phyloP scores from a whole-genome alignment of 2,888 invertebrate genomes.

The Phrixothrix hirtus region DNA sequence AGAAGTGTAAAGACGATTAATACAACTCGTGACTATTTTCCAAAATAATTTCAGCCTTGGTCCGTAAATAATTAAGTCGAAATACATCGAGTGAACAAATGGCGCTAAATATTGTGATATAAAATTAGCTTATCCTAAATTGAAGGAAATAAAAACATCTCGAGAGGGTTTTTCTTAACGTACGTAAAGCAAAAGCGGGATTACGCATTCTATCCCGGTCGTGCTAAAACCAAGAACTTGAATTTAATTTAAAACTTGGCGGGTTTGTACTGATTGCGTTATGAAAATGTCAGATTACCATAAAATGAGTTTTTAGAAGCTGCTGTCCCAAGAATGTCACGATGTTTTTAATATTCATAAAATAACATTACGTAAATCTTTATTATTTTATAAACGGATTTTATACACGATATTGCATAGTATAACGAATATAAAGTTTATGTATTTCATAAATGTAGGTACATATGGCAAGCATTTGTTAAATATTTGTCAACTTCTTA shows the following conservation, averaged over 20 bases:
- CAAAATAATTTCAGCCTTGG: too few relatives aligned
- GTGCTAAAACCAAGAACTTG: conserved; percentile 11
- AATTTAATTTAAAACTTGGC: conserved; percentile 14
- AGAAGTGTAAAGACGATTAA: too few relatives aligned
- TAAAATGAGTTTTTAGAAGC: conserved; percentile 15
- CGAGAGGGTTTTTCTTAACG: conserved; percentile 2
- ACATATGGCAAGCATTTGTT: too few relatives aligned
- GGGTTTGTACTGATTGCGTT: conserved; percentile 16
- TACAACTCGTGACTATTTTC: too few relatives aligned
- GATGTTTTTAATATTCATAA: conserved; percentile 8
- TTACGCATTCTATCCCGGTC: conserved; percentile 9
- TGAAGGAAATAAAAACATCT: background rate
- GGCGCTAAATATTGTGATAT: too few relatives aligned
- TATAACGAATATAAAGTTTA: too few relatives aligned
- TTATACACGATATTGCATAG: background rate
- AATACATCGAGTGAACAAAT: too few relatives aligned
- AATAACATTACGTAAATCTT: conserved; percentile 1
- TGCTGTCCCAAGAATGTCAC: conserved; percentile 2
- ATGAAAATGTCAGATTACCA: conserved; percentile 14
- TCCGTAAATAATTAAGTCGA: too few relatives aligned
- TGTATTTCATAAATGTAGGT: too few relatives aligned
- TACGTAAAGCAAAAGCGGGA: conserved; percentile 8
- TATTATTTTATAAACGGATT: background rate
- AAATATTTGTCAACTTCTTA: too few relatives aligned
- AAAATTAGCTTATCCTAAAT: too few relatives aligned